Base-by-base conservation (phyloP, 2,888 invertebrate genomes). In the Latrodectus elegans region DNA sequence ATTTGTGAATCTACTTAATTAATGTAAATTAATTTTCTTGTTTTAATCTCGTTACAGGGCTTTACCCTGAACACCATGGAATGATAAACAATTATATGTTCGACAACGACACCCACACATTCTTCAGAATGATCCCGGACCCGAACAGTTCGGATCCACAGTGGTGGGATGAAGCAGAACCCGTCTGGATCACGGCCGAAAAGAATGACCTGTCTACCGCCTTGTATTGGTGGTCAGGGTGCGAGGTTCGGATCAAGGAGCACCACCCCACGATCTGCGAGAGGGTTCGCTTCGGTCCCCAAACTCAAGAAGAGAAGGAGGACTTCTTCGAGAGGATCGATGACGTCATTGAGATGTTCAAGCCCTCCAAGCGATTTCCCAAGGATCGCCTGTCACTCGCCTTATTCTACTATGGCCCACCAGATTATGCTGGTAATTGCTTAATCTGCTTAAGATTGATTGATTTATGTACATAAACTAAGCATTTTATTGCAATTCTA, bases 11-110 rank as follows among this genome's bases (percentile, higher is more conserved):
- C 22, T 1, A n/a, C n/a, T n/a, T n/a, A n/a, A n/a, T n/a, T n/a
- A 22, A 22, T 22, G 1, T 22, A 22, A 55, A 76, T 76, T 14
- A 38, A 14, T 14, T 26, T 60, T 12, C 11, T 67, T 53, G 17
- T 38, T 9, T 17, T 14, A 26, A 15, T 60, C 51, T 80, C 10
- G 15, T 82, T 67, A 4, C 60, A 82, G 90, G 90, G 12, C 84
- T 90, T 14, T 91, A 91, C 84, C 91, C 92, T 8, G 92, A 92
- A 90, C 90, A 83, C 38, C 92, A 92, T 89, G 92, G 91, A 10
- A 91, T 92, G 38, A 89, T 92, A 49, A 91, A 91, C 15, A 92
- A 92, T 86, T 90, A 90, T 88, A 92, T 92, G 91, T 92, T 91
- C 84, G 92, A 92, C 90, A 78, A 90, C 10, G 88, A 89, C 0